Base-by-base conservation (phyloP, 1,140 invertebrate species). In the Listronotus bonariensis region DNA sequence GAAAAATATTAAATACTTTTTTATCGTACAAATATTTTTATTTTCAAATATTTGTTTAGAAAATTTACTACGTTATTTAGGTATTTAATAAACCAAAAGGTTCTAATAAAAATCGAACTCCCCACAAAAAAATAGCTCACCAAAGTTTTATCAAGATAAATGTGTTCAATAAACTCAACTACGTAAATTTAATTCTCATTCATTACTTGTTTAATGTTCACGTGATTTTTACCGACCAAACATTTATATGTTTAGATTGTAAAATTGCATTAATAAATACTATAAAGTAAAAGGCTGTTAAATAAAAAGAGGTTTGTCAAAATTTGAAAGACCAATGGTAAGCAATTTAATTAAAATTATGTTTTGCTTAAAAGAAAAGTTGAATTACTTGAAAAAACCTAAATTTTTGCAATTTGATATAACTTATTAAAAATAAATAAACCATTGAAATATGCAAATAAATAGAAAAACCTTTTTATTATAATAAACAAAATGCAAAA, bases 151-250 rank as follows among this genome's bases (percentile, higher is more conserved):
- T 68, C 67, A 68, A 63, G 54, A 61, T 61, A 34, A 68, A 70
- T 70, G 65, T 70, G 68, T 67, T 69, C 68, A 67, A 60, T 58
- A 34, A 48, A 58, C 26, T 64, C 59, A 62, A 68, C 61, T 59
- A 64, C 66, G 54, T 64, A 57, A 55, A 48, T 43, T 60, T 66
- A 66, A 52, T 66, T 59, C 64, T 60, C 56, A 54, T 56, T 40
- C 18, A 67, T 61, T 40, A 59, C 12, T 49, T 62, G 54, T 53
- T 66, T 54, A 57, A 36, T 11, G 58, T 60, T 51, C 20, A 14
- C 58, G 18, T 38, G 18, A 20, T 60, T 51, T 48, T 41, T 20
- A 6, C 26, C 59, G 61, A 64, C 61, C 61, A 64, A 64, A 34
- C 11, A 40, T 64, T 64, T 64, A 20, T 55, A 52, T 55, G 45